Percentiles rank a stretch among this genome's conserved stretches.
Evolutionary conservation across 2,113 vertebrate genomes (phyloP).

Genomic region (Percopsis transmontana): DNA sequence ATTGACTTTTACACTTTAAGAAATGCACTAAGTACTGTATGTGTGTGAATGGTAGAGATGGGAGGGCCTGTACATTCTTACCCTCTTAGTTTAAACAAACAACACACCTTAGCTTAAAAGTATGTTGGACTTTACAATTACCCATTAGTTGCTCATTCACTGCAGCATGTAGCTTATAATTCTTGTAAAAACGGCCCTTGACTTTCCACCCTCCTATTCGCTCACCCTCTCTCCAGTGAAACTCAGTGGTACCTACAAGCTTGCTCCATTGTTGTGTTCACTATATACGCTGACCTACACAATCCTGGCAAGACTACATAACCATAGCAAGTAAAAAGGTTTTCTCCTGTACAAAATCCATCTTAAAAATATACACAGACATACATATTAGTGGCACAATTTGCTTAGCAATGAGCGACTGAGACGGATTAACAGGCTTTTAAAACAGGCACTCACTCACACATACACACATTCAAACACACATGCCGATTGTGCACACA

Average conservation of each 20-base stretch:
- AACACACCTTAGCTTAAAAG: constrained; percentile 15
- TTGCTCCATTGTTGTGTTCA: constrained; percentile 14
- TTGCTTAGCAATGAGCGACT: constrained; percentile 49
- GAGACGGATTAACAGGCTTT: constrained; percentile 34
- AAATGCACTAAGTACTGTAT: constrained; percentile 39
- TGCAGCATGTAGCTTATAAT: constrained; percentile 4
- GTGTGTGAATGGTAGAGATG: constrained; percentile 1
- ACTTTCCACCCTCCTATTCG: not conserved
- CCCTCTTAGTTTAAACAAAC: constrained; percentile 12
- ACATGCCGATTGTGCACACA: constrained; percentile 4
- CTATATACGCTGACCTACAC: constrained; percentile 42
- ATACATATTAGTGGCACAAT: constrained; percentile 56
- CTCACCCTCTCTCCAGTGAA: not conserved
- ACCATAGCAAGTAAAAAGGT: constrained; percentile 62
- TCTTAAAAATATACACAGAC: constrained; percentile 69
- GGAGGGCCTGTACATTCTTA: constrained; percentile 4
- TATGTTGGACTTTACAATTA: not conserved
- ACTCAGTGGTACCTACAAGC: not conserved
- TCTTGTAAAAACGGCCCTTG: not conserved
- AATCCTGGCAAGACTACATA: constrained; percentile 44
- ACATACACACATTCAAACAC: constrained; percentile 18
- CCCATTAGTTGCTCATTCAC: constrained; percentile 10
- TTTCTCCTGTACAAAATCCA: constrained; percentile 75
- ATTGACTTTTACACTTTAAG: constrained; percentile 13
- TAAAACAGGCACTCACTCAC: constrained; percentile 21